A percentile compares a stretch with the other conserved stretches of the same genome.
These are phyloP conservation scores for Bucorvus abyssinicus DNA, from an alignment of 2,797 vertebrate genomes.

Conservation along the genomic window DNA sequence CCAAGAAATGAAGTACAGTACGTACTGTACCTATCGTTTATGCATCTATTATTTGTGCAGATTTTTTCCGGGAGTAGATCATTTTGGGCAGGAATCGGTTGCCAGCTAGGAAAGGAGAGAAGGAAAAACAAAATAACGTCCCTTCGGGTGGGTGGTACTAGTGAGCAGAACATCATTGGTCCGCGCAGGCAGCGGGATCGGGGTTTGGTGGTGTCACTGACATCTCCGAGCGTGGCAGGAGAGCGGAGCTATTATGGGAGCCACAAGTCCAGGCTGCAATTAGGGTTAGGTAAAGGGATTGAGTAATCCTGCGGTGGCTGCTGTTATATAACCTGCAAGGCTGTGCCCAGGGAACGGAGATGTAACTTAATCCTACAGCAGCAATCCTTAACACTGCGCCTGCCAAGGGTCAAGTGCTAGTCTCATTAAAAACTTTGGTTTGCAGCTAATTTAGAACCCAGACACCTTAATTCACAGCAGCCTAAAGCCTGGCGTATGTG, in stretches of 20 bases:
- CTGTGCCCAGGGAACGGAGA: slow-evolving; percentile 48
- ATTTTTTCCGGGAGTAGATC: slow-evolving; percentile 62
- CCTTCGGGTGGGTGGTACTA: slow-evolving; percentile 45
- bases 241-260: slow-evolving; percentile 57
- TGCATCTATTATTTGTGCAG: slow-evolving; percentile 57
- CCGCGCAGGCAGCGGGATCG: slow-evolving; percentile 37
- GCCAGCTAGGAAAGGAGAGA: slow-evolving; percentile 54
- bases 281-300: slow-evolving; percentile 70
- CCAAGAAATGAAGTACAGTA: slow-evolving; percentile 59
- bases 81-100: slow-evolving; percentile 64
- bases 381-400: slow-evolving; percentile 8
- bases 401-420: slow-evolving; percentile 69
- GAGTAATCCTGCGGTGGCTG: slow-evolving; percentile 65
- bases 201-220: slow-evolving; percentile 37
- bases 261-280: slow-evolving; percentile 69
- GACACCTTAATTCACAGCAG: slow-evolving; percentile 60
- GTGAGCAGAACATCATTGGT: slow-evolving; percentile 33
- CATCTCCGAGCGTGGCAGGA: slow-evolving; percentile 34
- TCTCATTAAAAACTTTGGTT: slow-evolving; percentile 65
- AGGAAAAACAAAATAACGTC: slow-evolving; percentile 68
- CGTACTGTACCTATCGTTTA: slow-evolving; percentile 66
- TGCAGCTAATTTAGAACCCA: slow-evolving; percentile 66
- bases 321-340: slow-evolving; percentile 69
- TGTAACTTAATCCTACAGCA: slow-evolving; percentile 67
- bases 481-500: slow-evolving; percentile 28